Percentiles rank a stretch among this genome's conserved stretches.
phyloP scores from a whole-genome alignment of 2,797 vertebrate genomes.

The Harpagifer antarcticus region DNA sequence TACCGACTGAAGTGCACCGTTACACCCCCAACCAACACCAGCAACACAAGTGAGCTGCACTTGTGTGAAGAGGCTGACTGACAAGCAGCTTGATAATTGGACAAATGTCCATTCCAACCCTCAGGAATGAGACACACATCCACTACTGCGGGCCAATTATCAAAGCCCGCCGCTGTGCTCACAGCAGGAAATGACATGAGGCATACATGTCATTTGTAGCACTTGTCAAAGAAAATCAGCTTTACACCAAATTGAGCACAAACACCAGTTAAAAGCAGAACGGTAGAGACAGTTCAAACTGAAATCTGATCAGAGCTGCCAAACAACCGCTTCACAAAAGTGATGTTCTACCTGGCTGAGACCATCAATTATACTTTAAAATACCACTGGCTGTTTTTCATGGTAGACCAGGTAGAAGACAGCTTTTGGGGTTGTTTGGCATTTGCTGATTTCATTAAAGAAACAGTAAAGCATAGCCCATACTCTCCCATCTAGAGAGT shows the following conservation, averaged over 20 bases:
- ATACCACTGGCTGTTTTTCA: not conserved
- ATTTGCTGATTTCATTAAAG: conserved; percentile 73
- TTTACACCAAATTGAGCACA: conserved; percentile 75
- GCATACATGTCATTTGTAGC: conserved; percentile 77
- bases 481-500: conserved; percentile 62
- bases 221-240: conserved; percentile 78
- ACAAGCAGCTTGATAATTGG: conserved; percentile 85
- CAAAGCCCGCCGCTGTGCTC: conserved; percentile 74
- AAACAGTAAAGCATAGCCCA: conserved; percentile 69
- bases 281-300: conserved; percentile 65
- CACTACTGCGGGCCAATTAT: conserved; percentile 80
- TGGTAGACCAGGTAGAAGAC: not conserved
- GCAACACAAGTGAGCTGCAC: conserved; percentile 74
- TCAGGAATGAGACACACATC: conserved; percentile 73
- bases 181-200: conserved; percentile 82
- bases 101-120: conserved; percentile 73
- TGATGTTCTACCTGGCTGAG: conserved; percentile 28
- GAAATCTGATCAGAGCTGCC: conserved; percentile 77
- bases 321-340: conserved; percentile 63
- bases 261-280: conserved; percentile 77
- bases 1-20: conserved; percentile 42
- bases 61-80: conserved; percentile 78
- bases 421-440: conserved; percentile 72
- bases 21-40: conserved; percentile 75
- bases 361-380: conserved; percentile 10